phyloP scores from a whole-genome alignment of 2,888 invertebrate genomes.

The Morpho achilles region DNA sequence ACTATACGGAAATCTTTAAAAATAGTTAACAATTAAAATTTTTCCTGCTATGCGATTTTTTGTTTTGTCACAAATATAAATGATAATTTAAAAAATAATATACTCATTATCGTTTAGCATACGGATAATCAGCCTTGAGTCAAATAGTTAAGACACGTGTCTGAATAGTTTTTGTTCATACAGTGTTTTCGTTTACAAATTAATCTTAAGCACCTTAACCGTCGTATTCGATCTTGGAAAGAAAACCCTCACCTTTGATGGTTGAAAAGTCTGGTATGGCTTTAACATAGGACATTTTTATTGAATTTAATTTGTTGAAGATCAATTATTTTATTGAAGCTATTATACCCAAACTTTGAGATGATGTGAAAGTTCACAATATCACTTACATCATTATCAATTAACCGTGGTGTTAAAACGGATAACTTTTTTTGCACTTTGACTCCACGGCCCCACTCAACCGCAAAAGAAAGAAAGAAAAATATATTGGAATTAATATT shows the following conservation, averaged over 20 bases:
- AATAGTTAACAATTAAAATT: not conserved
- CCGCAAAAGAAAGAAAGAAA: no score
- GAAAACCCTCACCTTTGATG: no score
- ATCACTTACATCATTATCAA: no score
- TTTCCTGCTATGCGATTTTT: not conserved
- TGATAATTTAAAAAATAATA: conserved; percentile 10
- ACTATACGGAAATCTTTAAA: not conserved
- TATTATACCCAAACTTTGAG: no score
- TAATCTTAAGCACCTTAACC: not conserved
- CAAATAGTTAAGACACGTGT: conserved; percentile 14
- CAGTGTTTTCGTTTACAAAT: conserved; percentile 11
- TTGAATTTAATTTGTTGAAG: no score
- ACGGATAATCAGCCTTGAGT: conserved; percentile 18
- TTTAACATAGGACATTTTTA: not conserved
- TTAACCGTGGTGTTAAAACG: no score
- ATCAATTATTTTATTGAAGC: no score
- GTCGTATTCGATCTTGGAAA: no score
- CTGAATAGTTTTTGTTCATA: conserved; percentile 14
- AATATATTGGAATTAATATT: no score
- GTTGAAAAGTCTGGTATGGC: not conserved
- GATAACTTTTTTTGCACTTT: no score
- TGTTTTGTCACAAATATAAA: conserved; percentile 5
- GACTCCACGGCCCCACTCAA: no score
- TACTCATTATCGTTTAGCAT: conserved; percentile 9
- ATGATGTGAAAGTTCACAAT: no score